Percentiles rank a stretch among this genome's conserved stretches.
Evolutionary conservation across 2,113 vertebrate genomes (phyloP).

Genomic region (Hemiprocne comata): DNA sequence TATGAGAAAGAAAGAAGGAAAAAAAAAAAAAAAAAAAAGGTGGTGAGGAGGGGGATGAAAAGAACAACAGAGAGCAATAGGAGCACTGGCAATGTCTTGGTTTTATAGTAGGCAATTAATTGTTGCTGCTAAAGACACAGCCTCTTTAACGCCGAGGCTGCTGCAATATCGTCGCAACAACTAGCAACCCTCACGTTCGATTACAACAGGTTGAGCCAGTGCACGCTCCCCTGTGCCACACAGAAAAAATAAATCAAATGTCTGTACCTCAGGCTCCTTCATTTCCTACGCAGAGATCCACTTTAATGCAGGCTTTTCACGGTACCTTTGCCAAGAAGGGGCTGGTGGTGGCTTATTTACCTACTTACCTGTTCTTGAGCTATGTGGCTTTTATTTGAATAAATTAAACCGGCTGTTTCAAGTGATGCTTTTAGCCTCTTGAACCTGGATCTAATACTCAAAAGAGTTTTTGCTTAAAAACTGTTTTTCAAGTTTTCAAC

Average conservation of each 20-base stretch:
- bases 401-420: conserved; percentile 35
- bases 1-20: background rate
- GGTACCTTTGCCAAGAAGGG: background rate
- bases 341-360: conserved; percentile 8
- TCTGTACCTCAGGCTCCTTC: conserved; percentile 18
- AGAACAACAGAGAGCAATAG: background rate
- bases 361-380: conserved; percentile 26
- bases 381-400: conserved; percentile 53
- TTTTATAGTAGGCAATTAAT: conserved; percentile 32
- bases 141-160: conserved; percentile 75
- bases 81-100: background rate
- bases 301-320: background rate
- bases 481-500: conserved; percentile 69
- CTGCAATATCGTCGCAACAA: conserved; percentile 82
- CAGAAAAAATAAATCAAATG: conserved; percentile 47
- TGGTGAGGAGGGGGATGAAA: background rate
- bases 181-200: conserved; percentile 74
- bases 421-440: conserved; percentile 54
- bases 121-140: conserved; percentile 42
- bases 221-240: conserved; percentile 74
- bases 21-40: background rate
- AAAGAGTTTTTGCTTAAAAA: conserved; percentile 66
- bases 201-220: conserved; percentile 81
- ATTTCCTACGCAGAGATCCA: background rate
- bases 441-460: conserved; percentile 56